Percentiles rank a stretch among this genome's conserved stretches.
These are phyloP conservation scores for Todiramphus chloris DNA, from an alignment of 2,113 vertebrate genomes.

Conservation along the genomic window DNA sequence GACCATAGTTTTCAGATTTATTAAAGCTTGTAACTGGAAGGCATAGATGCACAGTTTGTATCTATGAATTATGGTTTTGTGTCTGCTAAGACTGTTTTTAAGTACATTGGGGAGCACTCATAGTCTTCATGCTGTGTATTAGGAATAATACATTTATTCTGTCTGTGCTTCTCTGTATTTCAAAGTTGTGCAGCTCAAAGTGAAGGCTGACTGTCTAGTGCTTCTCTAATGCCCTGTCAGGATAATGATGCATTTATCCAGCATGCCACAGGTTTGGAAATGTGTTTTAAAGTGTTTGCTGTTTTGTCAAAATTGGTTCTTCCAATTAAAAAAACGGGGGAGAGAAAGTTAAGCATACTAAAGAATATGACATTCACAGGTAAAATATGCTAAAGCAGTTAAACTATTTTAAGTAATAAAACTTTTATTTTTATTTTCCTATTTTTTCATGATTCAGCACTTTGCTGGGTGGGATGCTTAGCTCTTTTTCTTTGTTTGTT, in stretches of 20 bases:
- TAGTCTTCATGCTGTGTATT: background rate
- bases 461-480: background rate
- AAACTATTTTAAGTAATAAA: background rate
- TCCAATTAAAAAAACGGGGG: background rate
- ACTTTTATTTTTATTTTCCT: background rate
- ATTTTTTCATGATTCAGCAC: background rate
- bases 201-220: background rate
- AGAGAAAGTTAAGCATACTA: background rate
- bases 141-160: background rate
- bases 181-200: background rate
- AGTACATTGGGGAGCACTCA: background rate
- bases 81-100: background rate
- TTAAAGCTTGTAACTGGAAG: background rate
- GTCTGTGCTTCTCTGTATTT: background rate
- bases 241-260: background rate
- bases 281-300: background rate
- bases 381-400: constrained; percentile 15
- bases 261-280: background rate
- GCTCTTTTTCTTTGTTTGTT: background rate
- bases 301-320: background rate
- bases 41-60: background rate
- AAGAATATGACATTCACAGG: background rate
- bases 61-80: background rate
- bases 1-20: background rate
- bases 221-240: background rate